Percentiles rank a stretch among this genome's conserved stretches.
Conservation (phyloP, 2,797 vertebrate genomes). For the Crax fasciolata region DNA sequence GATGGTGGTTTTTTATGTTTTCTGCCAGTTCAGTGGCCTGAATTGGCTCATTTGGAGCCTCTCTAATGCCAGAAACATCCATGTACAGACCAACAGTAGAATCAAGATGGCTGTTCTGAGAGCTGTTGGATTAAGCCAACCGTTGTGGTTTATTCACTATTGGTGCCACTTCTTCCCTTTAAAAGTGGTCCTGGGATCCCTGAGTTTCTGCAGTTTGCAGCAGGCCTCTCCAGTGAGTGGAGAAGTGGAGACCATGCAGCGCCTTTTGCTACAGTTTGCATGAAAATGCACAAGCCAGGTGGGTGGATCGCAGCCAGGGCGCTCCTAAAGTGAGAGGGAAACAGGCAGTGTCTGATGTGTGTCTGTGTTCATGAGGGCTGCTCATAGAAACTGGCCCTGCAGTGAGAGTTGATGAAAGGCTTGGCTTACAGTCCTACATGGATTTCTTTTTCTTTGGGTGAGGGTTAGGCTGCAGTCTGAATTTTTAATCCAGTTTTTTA, state of each 20-base stretch:
- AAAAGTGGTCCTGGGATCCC: neutral
- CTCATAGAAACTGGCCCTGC: neutral
- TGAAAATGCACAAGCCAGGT: neutral
- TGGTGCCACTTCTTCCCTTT: neutral
- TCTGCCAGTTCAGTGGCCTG: neutral
- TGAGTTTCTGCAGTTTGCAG: neutral
- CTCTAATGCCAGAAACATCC: neutral
- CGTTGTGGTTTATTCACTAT: neutral
- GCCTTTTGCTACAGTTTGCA: fast-evolving
- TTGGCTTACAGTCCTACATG: neutral
- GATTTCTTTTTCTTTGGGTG: neutral
- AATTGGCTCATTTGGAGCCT: neutral
- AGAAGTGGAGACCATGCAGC: neutral
- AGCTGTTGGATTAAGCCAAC: neutral
- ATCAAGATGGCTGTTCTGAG: neutral
- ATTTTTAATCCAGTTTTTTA: neutral
- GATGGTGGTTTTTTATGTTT: neutral
- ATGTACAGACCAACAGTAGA: neutral
- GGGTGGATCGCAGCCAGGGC: neutral
- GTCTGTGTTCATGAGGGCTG: neutral
- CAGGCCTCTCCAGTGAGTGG: neutral
- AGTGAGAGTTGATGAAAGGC: neutral
- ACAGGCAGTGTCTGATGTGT: neutral
- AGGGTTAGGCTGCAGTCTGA: neutral
- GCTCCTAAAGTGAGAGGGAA: neutral